Base-by-base conservation (phyloP, 2,888 invertebrate species). In the Tenthredo livida region DNA sequence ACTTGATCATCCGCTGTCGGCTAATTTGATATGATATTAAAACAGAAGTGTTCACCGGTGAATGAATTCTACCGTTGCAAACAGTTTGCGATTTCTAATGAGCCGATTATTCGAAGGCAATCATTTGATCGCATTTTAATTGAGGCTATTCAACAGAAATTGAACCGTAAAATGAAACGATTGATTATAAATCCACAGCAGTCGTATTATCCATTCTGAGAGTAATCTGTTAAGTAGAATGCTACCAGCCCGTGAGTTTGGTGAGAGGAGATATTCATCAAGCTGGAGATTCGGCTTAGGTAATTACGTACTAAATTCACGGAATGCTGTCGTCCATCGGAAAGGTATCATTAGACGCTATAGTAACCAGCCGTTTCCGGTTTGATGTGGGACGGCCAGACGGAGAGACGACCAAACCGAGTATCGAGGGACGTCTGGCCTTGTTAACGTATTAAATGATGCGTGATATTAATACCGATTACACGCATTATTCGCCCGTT, bases 401-500 rank as follows among this genome's bases (percentile, higher is more conserved):
- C 33, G 40, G 17, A 80, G 58, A 80, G 80, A 80, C 40, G 58
- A 58, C 40, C 61, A 61, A 80, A 80, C 61, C 40, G 80, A 43
- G 61, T 80, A 80, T 80, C 80, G 80, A 50, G 78, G 65, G 37
- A 21, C 33, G 78, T 33, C 67, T 47, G 47, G 40, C 67, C 9
- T 75, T 58, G 47, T 84, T 84, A 84, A 37, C 61, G 43, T 54
- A 50, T 84, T 84, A 75, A 84, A 84, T 84, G 84, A 84, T 65
- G 84, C 84, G 84, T 84, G 84, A 84, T 84, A 84, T 84, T 84
- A 84, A 84, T 84, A 84, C 78, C 84, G 65, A 84, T 84, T 84
- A 84, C 78, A 73, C 29, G 84, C 78, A 65, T 67, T 78, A 84
- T 84, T 84, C 84, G 84, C 61, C 78, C 65, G n/a, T 67, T 67